phyloP scores from a whole-genome alignment of 1,140 invertebrate species.

The Papilio glaucus region DNA sequence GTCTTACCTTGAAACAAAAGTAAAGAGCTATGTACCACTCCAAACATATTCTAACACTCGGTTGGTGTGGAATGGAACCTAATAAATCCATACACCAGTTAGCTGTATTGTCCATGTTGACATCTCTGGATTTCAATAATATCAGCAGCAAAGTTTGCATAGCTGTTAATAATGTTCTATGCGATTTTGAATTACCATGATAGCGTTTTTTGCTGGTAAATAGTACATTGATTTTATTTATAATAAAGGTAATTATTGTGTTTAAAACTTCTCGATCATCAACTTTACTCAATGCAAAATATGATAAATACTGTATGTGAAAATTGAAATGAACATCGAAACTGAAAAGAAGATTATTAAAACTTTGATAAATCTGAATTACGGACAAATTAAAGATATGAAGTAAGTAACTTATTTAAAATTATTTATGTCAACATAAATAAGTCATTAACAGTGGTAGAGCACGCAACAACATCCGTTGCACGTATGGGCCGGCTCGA shows the following conservation, averaged over 20 bases:
- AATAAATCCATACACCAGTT: constrained; percentile 64
- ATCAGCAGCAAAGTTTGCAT: constrained; percentile 64
- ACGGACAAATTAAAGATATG: no score
- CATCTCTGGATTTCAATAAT: constrained; percentile 47
- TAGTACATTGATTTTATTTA: constrained; percentile 59
- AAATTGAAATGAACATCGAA: constrained; percentile 55
- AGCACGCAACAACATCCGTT: no score
- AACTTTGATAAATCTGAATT: constrained; percentile 28
- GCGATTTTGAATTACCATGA: constrained; percentile 63
- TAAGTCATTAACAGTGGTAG: no score
- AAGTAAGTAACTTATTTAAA: no score
- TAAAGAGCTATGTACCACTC: constrained; percentile 67
- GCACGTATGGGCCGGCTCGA: no score
- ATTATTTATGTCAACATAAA: no score
- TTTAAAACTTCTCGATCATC: constrained; percentile 49
- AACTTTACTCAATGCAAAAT: constrained; percentile 57
- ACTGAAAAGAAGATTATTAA: constrained; percentile 56
- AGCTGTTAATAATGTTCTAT: constrained; percentile 56
- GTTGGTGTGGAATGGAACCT: constrained; percentile 66
- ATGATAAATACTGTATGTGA: constrained; percentile 60
- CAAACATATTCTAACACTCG: constrained; percentile 62
- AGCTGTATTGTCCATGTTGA: constrained; percentile 42
- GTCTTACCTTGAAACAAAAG: constrained; percentile 63
- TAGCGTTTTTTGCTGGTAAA: constrained; percentile 71
- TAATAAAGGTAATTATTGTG: constrained; percentile 53